Base-by-base conservation (phyloP, 2,888 invertebrate genomes). In the Cosmia pyralina region DNA sequence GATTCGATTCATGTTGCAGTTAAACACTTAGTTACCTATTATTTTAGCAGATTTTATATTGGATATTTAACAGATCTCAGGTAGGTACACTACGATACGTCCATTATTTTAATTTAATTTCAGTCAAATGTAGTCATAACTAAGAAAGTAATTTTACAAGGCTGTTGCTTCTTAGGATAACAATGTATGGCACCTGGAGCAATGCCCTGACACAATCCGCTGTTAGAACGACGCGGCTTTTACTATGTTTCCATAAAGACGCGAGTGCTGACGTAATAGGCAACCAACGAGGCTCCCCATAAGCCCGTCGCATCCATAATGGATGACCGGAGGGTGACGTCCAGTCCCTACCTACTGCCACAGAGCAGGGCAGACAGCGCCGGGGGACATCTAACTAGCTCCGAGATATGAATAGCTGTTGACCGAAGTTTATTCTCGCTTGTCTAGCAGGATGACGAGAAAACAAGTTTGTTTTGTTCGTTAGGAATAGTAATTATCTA, bases 381-480 rank as follows among this genome's bases (percentile, higher is more conserved):
- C 67, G 34, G 57, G 82, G 72, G 67, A 78, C 67, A 44, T 13
- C 52, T 46, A 63, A 64, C 55, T 83, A 83, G 55, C 67, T 48
- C 41, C 4, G 19, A 44, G n/a, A 15, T 53, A 63, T 70, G 38
- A 19, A 28, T 34, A 58, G 58, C 8, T 52, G 11, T 22, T 41
- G 13, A 41, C 10, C 4, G 15, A 48, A 57, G 41, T 10, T 38
- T 68, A 48, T 52, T 22, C 17, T n/a, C 11, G 15, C 5, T 19
- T 53, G 11, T 19, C 46, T 46, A 13, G 34, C 13, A 77, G 3
- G 28, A 28, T 15, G 11, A 41, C 52, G 0, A 17, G 28, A 28
- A 2, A 17, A 15, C 0, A 67, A 10, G 7, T 34, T 19, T 5
- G 17, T 28, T 53, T 73, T 28, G 5, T 15, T 38, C 38, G 38